phyloP scores from a whole-genome alignment of 2,888 invertebrate genomes.

The Eutolmus rufibarbis region DNA sequence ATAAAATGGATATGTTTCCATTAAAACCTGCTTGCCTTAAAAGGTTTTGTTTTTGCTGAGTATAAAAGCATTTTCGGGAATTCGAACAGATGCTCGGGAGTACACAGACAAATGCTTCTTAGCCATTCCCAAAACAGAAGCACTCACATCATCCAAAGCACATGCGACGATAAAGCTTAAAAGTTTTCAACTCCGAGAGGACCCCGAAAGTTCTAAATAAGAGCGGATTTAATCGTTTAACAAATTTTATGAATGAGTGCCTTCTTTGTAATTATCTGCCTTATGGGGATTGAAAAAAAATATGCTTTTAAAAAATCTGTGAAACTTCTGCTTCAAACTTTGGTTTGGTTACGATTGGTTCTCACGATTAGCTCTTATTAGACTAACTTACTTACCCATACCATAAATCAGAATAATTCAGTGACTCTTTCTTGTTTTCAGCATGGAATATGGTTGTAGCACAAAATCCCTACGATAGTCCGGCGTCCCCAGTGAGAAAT shows the following conservation, averaged over 20 bases:
- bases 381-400: neutral
- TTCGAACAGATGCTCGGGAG: conserved; percentile 41
- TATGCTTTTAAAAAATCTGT: neutral
- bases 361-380: neutral
- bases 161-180: conserved; percentile 38
- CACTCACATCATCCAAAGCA: neutral
- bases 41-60: conserved; percentile 45
- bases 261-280: conserved; percentile 29
- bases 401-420: neutral
- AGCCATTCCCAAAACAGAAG: neutral
- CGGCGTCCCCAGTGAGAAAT: conserved; percentile 40
- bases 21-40: conserved; percentile 27
- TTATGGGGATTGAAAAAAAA: neutral
- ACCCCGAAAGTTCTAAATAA: conserved; percentile 42
- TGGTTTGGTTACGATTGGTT: neutral
- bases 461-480: conserved; percentile 59
- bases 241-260: conserved; percentile 43
- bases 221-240: conserved; percentile 50
- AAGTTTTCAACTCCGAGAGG: conserved; percentile 17
- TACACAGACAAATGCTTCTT: neutral
- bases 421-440: conserved; percentile 46
- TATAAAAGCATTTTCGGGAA: conserved; percentile 47
- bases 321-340: neutral
- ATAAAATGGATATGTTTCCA: conserved; percentile 30
- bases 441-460: conserved; percentile 63